A percentile compares a stretch with the other conserved stretches of the same genome.
Evolutionary conservation across 2,888 invertebrate genomes (phyloP).

Genomic region (Masnerella sp.): DNA sequence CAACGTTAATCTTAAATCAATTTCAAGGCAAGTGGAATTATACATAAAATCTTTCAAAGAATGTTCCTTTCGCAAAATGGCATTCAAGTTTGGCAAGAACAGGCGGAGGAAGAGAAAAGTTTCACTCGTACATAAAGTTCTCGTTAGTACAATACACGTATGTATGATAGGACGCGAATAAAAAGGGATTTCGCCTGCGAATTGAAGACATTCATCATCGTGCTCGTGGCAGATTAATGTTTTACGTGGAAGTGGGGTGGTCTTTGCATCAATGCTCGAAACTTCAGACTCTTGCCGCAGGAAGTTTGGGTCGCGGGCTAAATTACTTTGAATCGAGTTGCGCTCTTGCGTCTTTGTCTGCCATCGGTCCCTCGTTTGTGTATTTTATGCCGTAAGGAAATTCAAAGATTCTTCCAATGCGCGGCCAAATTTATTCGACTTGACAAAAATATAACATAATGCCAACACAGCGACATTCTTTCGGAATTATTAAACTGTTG

Average conservation of each 20-base stretch:
- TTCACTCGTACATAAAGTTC: constrained; percentile 23
- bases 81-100: constrained; percentile 12
- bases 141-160: constrained; percentile 34
- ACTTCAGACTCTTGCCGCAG: constrained; percentile 36
- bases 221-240: constrained; percentile 38
- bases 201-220: constrained; percentile 43
- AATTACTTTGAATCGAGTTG: constrained; percentile 49
- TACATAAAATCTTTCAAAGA: neutral
- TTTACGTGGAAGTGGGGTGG: constrained; percentile 15
- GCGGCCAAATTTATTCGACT: constrained; percentile 30
- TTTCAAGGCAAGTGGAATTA: neutral
- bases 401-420: constrained; percentile 35
- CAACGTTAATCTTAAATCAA: no score
- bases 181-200: constrained; percentile 34
- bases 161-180: constrained; percentile 29
- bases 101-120: constrained; percentile 1
- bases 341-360: neutral
- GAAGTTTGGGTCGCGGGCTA: constrained; percentile 32
- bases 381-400: constrained; percentile 13
- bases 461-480: constrained; percentile 21
- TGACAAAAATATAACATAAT: constrained; percentile 12
- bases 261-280: constrained; percentile 35
- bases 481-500: constrained; percentile 25
- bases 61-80: neutral
- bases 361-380: constrained; percentile 10